Evolutionary conservation across 2,888 invertebrate species (phyloP), one percentile per base, ranked within the genome.

Genomic region (Abscondita cerata): DNA sequence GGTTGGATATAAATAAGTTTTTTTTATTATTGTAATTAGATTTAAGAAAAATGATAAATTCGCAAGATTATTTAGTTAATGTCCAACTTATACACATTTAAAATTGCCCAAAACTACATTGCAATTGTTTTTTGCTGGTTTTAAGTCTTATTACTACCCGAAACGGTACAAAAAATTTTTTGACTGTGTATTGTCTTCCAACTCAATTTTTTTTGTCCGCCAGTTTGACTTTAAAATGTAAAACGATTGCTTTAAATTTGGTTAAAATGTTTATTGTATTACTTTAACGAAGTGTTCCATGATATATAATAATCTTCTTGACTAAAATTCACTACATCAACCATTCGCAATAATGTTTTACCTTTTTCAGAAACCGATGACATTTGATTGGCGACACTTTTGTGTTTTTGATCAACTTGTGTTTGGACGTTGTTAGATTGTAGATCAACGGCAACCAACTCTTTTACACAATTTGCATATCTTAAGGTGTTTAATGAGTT

Each of bases 391-490:
- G 87, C 85, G 62, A 92, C 85, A 67, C 88, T 86, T 81, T 93
- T 93, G 84, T 98, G 97, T 90, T 91, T 79, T 98, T 98, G 46
- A 97, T 85, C 74, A 97, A 92, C 76, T 96, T 93, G 75, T 98
- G 98, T 82, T 98, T 98, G 59, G 95, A 61, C 64, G 54, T 68
- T 78, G 77, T 74, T 87, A 0, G 75, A 86, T 12, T 86, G 84
- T n/a, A 90, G 85, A 79, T 93, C 93, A 62, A 87, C 87, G 11
- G 90, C 92, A 38, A 93, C 95, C 62, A 98, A 83, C 84, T 97
- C 98, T 81, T 98, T 98, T 25, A 98, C 97, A 72, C 97, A 87
- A 84, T 99, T 96, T 3, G 98, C 98, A 81, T 99, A 99, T 66
- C 98, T 87, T 59, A 99, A 85, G 44, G 99, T 99, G 82, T 99